These are phyloP conservation scores for Drosophila differens DNA, from an alignment of 2,888 invertebrate genomes.

Conservation along the genomic window DNA sequence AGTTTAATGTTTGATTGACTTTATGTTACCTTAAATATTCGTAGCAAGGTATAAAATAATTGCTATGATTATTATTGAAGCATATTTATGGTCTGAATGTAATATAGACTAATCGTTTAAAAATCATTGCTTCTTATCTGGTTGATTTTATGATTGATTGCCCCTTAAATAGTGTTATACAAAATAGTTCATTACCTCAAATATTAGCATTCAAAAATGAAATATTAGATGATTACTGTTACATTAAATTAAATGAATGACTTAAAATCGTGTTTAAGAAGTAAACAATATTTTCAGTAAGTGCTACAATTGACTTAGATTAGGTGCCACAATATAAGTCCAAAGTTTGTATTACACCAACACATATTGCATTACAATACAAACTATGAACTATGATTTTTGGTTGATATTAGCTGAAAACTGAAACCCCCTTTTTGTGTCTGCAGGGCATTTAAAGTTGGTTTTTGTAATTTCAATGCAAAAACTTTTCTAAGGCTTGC, in stretches of 20 bases:
- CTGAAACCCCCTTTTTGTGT: neutral
- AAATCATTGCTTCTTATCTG: neutral
- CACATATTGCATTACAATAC: neutral
- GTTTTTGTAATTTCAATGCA: constrained; percentile 55
- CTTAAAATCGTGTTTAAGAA: neutral
- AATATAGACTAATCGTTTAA: neutral
- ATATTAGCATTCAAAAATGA: neutral
- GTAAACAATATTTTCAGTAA: neutral
- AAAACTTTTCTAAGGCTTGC: constrained; percentile 25
- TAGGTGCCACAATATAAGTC: neutral
- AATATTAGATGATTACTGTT: neutral
- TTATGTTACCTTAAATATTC: neutral
- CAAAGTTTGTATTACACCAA: neutral
- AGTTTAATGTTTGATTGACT: constrained; percentile 3
- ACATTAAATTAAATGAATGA: neutral
- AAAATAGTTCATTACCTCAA: neutral
- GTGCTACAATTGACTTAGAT: neutral
- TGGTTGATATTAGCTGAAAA: neutral
- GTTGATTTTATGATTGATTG: neutral
- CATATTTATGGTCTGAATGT: neutral
- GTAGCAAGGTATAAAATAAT: neutral
- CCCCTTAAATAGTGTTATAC: neutral
- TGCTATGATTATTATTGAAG: neutral
- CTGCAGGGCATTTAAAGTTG: constrained; percentile 34
- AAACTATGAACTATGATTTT: constrained; percentile 1